phyloP scores from a whole-genome alignment of 2,113 vertebrate genomes.

The Herpetotheres cachinnans region DNA sequence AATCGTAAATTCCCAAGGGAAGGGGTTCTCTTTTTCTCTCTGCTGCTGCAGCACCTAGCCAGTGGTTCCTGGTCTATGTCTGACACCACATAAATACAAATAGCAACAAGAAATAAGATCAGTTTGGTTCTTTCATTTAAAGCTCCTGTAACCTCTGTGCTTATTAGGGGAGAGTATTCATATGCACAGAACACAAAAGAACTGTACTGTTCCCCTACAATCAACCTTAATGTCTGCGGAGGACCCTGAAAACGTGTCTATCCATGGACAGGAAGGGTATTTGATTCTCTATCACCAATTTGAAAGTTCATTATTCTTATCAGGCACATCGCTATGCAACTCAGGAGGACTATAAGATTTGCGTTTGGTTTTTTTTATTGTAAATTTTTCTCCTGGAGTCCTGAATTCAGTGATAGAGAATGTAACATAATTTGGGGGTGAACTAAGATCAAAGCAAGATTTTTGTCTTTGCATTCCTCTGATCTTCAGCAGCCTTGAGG shows the following conservation, averaged over 20 bases:
- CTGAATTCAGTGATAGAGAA: neutral
- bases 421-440: neutral
- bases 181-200: neutral
- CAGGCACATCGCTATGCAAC: neutral
- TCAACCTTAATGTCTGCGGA: neutral
- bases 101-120: neutral
- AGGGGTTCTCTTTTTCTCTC: neutral
- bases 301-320: neutral
- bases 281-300: neutral
- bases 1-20: neutral
- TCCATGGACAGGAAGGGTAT: neutral
- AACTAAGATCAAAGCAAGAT: constrained; percentile 6
- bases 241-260: neutral
- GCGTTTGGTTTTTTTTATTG: neutral
- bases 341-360: neutral
- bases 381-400: neutral
- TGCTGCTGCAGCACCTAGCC: neutral
- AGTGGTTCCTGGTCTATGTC: neutral
- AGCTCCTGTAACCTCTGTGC: neutral
- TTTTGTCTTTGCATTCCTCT: constrained; percentile 13
- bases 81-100: neutral
- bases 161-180: neutral
- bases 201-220: neutral
- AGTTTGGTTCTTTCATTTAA: neutral
- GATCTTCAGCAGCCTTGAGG: neutral